Conservation (phyloP, 2,888 invertebrate species). For the Torymus texanus region DNA sequence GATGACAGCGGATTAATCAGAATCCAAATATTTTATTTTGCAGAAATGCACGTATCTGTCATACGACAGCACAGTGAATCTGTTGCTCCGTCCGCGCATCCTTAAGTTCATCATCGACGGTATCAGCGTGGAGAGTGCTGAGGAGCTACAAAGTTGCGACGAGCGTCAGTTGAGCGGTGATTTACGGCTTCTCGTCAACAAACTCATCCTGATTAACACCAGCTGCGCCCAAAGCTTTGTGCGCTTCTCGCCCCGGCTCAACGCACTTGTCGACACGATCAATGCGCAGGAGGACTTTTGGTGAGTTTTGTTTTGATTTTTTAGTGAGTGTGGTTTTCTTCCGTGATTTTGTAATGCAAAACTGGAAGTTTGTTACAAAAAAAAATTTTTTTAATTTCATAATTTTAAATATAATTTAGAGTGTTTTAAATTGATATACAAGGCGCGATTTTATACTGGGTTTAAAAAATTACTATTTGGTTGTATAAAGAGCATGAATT, state of each 20-base stretch:
- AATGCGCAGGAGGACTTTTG: constrained; percentile 71
- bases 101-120: constrained; percentile 74
- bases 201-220: constrained; percentile 71
- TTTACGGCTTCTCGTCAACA: constrained; percentile 70
- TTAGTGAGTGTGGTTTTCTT: too few relatives aligned
- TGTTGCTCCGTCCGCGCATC: constrained; percentile 71
- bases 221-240: constrained; percentile 72
- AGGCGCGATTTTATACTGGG: too few relatives aligned
- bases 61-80: constrained; percentile 73
- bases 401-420: too few relatives aligned
- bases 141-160: constrained; percentile 72
- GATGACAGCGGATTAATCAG: too few relatives aligned
- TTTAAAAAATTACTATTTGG: too few relatives aligned
- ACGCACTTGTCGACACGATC: constrained; percentile 72
- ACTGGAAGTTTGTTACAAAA: too few relatives aligned
- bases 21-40: constrained; percentile 42
- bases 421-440: too few relatives aligned
- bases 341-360: too few relatives aligned
- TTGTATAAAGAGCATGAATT: too few relatives aligned
- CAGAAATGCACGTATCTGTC: constrained; percentile 72
- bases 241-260: constrained; percentile 70
- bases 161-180: constrained; percentile 70
- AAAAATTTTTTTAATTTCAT: too few relatives aligned
- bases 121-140: constrained; percentile 72
- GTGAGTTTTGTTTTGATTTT: constrained; percentile 50